Evolutionary conservation across 2,888 invertebrate genomes (phyloP), one percentile per base, ranked within the genome.

Genomic region (Dolomedes plantarius): DNA sequence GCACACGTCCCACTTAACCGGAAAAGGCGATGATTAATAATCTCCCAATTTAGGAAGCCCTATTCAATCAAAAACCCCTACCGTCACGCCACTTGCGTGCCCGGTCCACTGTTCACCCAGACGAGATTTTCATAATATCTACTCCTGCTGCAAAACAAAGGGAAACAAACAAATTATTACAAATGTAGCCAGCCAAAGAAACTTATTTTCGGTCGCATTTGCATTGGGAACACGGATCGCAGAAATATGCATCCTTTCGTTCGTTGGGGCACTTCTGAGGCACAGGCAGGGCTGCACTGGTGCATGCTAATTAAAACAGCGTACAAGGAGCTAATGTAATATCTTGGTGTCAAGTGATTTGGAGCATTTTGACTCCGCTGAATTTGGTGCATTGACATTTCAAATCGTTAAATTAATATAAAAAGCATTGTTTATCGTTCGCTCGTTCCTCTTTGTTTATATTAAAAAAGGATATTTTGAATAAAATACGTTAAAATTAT

Each of bases 21-120:
- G 56, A 56, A 56, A 56, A 56, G 56, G 56, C 56, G 56, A 56
- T 56, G 56, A 56, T 56, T 56, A 56, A 56, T 56, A 56, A 56
- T 56, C 19, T 56, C 7, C 56, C 56, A 23, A 56, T 56, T 56
- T 56, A 56, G 23, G 16, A 56, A 56, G 23, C 56, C 56, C 56
- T 23, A 56, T 56, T 56, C 56, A 56, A 56, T 56, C 56, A 56
- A 56, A 56, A 56, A 56, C 16, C 56, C 46, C n/a, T 46, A 16
- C 56, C 56, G 56, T 56, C 56, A 56, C 56, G 56, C 56, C 23
- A 56, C 56, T 56, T 56, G 56, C 56, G 56, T 56, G 56, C 56
- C 56, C 23, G 16, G 56, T 3, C 23, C 56, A 16, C 23, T 5
- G 3, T 56, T 56, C 23, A 56, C 23, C n/a, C 56, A 56, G 23